These are phyloP conservation scores for Cybosia mesomella DNA, from an alignment of 2,888 invertebrate genomes.

Conservation along the genomic window DNA sequence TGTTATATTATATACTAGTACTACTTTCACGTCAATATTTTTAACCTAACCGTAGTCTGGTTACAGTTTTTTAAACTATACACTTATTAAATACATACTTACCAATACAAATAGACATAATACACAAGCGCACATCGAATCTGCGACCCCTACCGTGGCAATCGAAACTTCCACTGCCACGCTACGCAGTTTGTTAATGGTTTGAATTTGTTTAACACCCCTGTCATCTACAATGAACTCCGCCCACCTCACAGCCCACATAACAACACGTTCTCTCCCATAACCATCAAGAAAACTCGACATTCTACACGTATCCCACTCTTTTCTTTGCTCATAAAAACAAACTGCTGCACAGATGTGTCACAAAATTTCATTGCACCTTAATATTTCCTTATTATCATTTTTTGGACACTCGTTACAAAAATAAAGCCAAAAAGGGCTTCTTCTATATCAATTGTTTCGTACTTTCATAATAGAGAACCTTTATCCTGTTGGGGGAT, in stretches of 20 bases:
- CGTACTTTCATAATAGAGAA: conserved; percentile 60
- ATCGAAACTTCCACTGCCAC: neutral
- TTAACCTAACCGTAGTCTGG: too few species aligned
- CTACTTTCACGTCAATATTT: too few species aligned
- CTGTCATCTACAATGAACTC: neutral
- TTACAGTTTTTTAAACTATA: too few species aligned
- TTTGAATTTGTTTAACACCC: conserved; percentile 1
- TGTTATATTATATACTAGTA: too few species aligned
- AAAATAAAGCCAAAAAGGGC: conserved; percentile 51
- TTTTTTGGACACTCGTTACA: conserved; percentile 45
- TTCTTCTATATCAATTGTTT: conserved; percentile 70
- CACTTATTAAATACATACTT: neutral
- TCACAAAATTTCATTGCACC: conserved; percentile 52
- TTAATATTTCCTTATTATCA: conserved; percentile 45
- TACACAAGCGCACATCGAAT: neutral
- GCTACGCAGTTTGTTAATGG: neutral
- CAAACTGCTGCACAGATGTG: conserved; percentile 42
- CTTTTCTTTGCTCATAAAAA: conserved; percentile 47
- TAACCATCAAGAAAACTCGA: conserved; percentile 19
- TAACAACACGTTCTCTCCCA: conserved; percentile 5
- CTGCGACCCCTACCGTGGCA: neutral
- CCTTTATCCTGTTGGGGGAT: conserved; percentile 72
- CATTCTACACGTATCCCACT: conserved; percentile 38
- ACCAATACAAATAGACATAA: neutral
- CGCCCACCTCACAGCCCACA: conserved; percentile 7